A percentile compares a stretch with the other conserved stretches of the same genome.
phyloP scores from a whole-genome alignment of 2,113 vertebrate genomes.

The Crocuta crocuta region DNA sequence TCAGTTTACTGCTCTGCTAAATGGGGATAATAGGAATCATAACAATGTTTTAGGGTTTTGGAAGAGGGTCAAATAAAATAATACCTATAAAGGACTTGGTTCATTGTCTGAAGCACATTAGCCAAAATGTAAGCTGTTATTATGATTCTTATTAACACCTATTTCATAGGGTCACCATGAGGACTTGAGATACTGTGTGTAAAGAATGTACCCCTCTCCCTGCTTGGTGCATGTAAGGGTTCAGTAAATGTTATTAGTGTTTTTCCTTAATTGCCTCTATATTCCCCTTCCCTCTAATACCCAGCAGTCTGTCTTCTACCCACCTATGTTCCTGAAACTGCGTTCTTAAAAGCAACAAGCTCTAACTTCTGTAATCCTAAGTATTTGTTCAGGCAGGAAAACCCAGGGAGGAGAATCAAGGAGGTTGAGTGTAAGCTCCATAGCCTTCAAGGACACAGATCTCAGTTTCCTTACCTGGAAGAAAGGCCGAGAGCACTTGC shows the following conservation, averaged over 20 bases:
- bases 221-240: background rate
- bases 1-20: background rate
- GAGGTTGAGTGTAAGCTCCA: background rate
- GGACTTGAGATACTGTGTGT: background rate
- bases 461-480: background rate
- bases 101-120: background rate
- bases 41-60: background rate
- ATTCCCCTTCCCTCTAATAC: background rate
- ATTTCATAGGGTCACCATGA: background rate
- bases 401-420: background rate
- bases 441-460: background rate
- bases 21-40: background rate
- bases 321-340: background rate
- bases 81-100: background rate
- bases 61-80: background rate
- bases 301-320: background rate
- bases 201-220: background rate
- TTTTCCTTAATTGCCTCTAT: background rate
- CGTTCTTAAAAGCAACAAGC: background rate
- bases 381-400: background rate
- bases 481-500: accelerated
- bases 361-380: background rate
- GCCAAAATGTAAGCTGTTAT: background rate
- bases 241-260: background rate
- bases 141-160: background rate